Conservation (phyloP, 2,888 invertebrate species). For the Lucinisca nassula region DNA sequence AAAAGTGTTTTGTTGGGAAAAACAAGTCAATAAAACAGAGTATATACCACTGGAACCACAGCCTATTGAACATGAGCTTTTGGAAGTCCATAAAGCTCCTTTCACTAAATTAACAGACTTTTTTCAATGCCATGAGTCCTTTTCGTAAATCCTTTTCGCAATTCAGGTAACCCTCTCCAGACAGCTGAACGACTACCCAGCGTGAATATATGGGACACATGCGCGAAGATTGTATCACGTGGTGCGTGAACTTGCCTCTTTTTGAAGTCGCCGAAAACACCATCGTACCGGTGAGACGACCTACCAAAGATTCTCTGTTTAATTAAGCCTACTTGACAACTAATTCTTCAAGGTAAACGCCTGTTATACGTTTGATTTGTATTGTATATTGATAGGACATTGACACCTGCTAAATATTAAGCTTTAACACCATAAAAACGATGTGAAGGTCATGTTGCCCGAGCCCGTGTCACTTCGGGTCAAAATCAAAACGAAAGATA, state of each 20-base stretch:
- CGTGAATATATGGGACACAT: not conserved
- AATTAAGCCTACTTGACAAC: not conserved
- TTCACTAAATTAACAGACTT: not conserved
- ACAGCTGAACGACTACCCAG: not conserved
- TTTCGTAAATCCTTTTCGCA: not conserved
- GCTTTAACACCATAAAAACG: not conserved
- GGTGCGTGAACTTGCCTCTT: not conserved
- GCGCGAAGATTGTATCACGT: not conserved
- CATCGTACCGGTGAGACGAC: not conserved
- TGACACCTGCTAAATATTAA: not conserved
- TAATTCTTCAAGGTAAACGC: not conserved
- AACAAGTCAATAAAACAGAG: too few species aligned
- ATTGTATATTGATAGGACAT: not conserved
- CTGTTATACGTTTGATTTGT: not conserved
- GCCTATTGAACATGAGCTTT: too few species aligned
- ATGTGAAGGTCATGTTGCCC: not conserved
- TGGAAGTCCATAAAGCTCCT: not conserved
- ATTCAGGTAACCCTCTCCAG: not conserved
- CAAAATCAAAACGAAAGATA: not conserved
- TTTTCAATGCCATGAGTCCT: not conserved
- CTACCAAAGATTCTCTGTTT: not conserved
- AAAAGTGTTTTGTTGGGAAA: too few species aligned
- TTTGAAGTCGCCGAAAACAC: constrained; percentile 1
- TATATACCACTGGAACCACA: too few species aligned
- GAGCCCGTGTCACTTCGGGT: not conserved